phyloP scores from a whole-genome alignment of 2,113 vertebrate genomes.

The Prionailurus bengalensis region DNA sequence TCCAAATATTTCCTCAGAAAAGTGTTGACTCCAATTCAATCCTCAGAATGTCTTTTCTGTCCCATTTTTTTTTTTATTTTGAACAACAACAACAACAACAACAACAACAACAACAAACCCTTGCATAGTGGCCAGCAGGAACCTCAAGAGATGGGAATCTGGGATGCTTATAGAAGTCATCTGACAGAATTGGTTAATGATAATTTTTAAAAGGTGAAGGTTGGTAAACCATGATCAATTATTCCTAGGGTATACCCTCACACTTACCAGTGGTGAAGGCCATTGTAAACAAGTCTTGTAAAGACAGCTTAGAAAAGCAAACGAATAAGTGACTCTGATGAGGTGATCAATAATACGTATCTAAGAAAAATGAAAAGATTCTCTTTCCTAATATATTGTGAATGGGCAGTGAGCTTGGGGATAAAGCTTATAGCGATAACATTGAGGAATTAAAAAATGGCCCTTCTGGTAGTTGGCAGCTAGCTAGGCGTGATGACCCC shows the following conservation, averaged over 20 bases:
- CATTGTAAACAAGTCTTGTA: not conserved
- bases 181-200: not conserved
- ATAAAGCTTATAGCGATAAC: not conserved
- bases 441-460: not conserved
- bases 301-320: conserved; percentile 40
- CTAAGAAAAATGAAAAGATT: conserved; percentile 34
- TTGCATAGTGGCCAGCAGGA: not conserved
- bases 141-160: not conserved
- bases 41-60: not conserved
- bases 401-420: not conserved
- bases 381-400: conserved; percentile 23
- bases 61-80: not conserved
- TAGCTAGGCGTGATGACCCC: not conserved
- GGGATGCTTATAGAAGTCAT: not conserved
- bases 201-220: not conserved
- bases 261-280: not conserved
- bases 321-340: not conserved
- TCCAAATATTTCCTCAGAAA: conserved; percentile 12
- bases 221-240: not conserved
- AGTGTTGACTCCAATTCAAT: not conserved
- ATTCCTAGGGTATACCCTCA: not conserved
- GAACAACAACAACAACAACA: not conserved
- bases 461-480: not conserved
- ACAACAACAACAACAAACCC: not conserved
- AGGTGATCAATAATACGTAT: not conserved